phyloP scores from a whole-genome alignment of 2,113 vertebrate genomes.

The Pteronura brasiliensis region DNA sequence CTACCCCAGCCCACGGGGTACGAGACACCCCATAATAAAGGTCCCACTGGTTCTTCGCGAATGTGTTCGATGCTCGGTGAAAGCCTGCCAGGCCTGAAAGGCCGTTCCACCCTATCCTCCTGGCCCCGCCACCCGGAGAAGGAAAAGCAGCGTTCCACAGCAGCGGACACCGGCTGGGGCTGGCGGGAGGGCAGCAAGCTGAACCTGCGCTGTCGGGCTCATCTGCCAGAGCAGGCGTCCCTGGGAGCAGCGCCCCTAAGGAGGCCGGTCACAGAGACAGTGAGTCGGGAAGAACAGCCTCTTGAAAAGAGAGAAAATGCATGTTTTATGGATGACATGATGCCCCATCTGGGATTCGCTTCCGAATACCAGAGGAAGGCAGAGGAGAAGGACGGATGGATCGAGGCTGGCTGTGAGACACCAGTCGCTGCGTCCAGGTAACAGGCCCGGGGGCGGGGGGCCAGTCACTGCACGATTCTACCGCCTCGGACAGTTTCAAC shows the following conservation, averaged over 20 bases:
- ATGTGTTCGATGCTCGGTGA: background rate
- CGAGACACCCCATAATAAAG: background rate
- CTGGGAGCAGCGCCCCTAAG: background rate
- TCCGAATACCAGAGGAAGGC: background rate
- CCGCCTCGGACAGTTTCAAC: fast-evolving
- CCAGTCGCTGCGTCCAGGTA: fast-evolving
- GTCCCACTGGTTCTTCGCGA: no score
- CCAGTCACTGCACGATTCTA: fast-evolving
- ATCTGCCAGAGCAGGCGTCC: background rate
- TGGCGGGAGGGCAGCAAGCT: background rate
- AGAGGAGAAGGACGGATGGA: background rate
- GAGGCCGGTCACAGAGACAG: background rate
- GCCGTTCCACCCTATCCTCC: fast-evolving
- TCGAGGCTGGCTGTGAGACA: background rate
- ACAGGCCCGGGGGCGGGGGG: fast-evolving
- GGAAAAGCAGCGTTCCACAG: background rate
- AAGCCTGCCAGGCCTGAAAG: background rate
- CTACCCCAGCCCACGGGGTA: fast-evolving
- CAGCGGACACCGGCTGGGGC: fast-evolving
- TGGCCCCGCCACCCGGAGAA: background rate
- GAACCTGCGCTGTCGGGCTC: background rate
- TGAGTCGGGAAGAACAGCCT: no score
- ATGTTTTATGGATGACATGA: background rate
- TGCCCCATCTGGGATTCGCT: background rate
- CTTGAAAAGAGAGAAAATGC: background rate